Evolutionary conservation across 1,140 invertebrate species (phyloP).

Genomic region (Pseudomyrmex gracilis): DNA sequence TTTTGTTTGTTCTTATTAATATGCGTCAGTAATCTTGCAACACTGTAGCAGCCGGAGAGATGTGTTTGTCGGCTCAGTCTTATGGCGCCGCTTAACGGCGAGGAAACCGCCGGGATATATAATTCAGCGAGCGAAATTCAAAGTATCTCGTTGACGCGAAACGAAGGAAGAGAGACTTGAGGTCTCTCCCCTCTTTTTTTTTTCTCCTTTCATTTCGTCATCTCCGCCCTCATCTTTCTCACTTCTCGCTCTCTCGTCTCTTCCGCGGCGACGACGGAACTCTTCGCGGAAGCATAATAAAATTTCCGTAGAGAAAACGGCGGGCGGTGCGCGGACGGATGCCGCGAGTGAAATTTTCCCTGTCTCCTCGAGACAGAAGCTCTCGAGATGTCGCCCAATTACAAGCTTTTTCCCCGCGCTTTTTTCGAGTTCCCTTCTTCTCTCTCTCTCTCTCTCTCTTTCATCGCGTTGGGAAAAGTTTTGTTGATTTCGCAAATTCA

Average conservation of each 20-base stretch:
- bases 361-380: slow-evolving; percentile 66
- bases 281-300: slow-evolving; percentile 73
- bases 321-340: slow-evolving; percentile 66
- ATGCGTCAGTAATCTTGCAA: slow-evolving; percentile 55
- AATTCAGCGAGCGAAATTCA: slow-evolving; percentile 64
- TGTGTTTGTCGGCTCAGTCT: slow-evolving; percentile 36
- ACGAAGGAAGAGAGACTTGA: slow-evolving; percentile 6
- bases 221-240: slow-evolving; percentile 18
- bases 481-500: slow-evolving; percentile 68
- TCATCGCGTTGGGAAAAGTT: slow-evolving; percentile 60
- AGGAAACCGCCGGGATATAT: slow-evolving; percentile 23
- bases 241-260: slow-evolving; percentile 43
- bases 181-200: neutral
- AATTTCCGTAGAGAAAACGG: slow-evolving; percentile 73
- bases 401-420: slow-evolving; percentile 13
- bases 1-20: slow-evolving; percentile 46
- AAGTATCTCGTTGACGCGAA: slow-evolving; percentile 25
- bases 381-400: slow-evolving; percentile 67
- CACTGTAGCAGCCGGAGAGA: slow-evolving; percentile 25
- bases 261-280: slow-evolving; percentile 3
- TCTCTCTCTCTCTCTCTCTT: neutral
- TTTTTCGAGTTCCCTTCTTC: too few species aligned
- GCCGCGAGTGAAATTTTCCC: slow-evolving; percentile 73
- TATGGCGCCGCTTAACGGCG: too few species aligned
- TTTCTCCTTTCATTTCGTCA: slow-evolving; percentile 13